phyloP scores from a whole-genome alignment of 2,113 vertebrate genomes.

The Nyctereutes procyonoides region DNA sequence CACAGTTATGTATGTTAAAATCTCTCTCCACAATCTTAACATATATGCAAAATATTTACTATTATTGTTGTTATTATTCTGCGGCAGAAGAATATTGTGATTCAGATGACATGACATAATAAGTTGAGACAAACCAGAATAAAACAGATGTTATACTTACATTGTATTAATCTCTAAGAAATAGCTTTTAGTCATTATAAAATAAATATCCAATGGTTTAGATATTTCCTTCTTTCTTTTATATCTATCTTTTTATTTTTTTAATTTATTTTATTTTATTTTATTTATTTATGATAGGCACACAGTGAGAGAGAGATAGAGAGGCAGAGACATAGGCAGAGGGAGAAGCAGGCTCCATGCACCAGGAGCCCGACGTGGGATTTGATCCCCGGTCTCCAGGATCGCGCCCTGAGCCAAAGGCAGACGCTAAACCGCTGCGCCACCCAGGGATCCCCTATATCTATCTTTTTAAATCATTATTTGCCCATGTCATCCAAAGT shows the following conservation, averaged over 20 bases:
- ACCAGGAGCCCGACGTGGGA: too few relatives aligned
- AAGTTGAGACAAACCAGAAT: neutral
- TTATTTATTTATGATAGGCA: too few relatives aligned
- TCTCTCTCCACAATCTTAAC: neutral
- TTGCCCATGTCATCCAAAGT: neutral
- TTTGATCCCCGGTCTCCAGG: too few relatives aligned
- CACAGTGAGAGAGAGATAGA: too few relatives aligned
- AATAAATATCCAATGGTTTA: neutral
- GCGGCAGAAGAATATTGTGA: neutral
- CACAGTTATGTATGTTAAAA: neutral
- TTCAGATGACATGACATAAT: neutral
- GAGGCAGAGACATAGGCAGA: too few relatives aligned
- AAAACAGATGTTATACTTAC: neutral
- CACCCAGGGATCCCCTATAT: too few relatives aligned
- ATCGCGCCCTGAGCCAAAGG: too few relatives aligned
- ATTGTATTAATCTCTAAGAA: neutral
- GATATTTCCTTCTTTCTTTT: neutral
- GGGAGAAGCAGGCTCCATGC: too few relatives aligned
- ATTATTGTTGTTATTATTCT: neutral
- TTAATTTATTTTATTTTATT: neutral
- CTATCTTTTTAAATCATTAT: neutral
- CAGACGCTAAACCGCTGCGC: too few relatives aligned
- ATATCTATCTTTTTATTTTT: neutral
- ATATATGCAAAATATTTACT: neutral
- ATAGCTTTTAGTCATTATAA: neutral